Base-by-base conservation (phyloP, 2,888 invertebrate genomes). In the Mythimna vitellina region DNA sequence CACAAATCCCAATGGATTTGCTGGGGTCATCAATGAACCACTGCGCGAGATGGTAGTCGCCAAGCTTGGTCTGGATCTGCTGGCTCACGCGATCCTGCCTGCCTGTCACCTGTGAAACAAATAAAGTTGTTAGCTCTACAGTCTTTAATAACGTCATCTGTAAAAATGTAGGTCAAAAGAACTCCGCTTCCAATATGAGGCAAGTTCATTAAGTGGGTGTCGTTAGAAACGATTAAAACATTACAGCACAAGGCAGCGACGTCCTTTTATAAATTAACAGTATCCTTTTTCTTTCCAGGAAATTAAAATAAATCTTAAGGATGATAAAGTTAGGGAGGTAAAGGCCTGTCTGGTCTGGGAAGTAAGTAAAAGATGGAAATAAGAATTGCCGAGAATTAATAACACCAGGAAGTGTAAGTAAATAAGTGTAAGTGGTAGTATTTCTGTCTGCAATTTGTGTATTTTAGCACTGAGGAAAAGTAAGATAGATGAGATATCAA, bases 31-130 rank as follows among this genome's bases (percentile, higher is more conserved):
- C 97, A 88, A 97, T 95, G 86, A 97, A 96, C 84, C 97, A 97
- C 93, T 97, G 97, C 78, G 98, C 97, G 85, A 97, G 95, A 77
- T 97, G 96, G 93, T 97, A 98, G 92, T 97, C 97, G 77, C 98
- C 98, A 78, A 98, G 96, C 90, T 97, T 97, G 85, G 96, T 97
- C 92, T 97, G 97, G 88, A 98, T 97, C 92, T 97, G 97, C 91
- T 97, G 97, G 87, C 97, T 97, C 83, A 97, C 96, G 82, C 96
- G 96, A 91, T 97, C 97, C 85, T 92, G 91, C 92, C 94, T 96
- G 88, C 97, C 96, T 82, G 96, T 97, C 89, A 98, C 97, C 98
- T 98, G 96, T 7, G 91, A 93, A 74, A 87, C 78, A 73, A 61
- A 74, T 42, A 14, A 17, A 12, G 9, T 25, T 17, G 35, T 75